Conservation (phyloP, 2,797 vertebrate genomes). For the Tapera naevia region DNA sequence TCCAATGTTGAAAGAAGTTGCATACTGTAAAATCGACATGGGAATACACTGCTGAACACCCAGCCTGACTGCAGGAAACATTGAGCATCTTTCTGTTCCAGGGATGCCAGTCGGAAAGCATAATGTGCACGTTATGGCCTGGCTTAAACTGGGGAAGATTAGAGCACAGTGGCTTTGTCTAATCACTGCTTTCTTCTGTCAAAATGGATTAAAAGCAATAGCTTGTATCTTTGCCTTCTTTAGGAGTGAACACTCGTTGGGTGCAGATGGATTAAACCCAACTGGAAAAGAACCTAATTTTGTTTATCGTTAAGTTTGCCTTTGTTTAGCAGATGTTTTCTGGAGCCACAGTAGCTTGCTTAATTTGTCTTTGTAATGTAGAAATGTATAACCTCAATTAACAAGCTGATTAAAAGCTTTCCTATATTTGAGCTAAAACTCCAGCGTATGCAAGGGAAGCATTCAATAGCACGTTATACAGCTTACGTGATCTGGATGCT, state of each 20-base stretch:
- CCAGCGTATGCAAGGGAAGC: background rate
- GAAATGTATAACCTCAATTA: conserved; percentile 48
- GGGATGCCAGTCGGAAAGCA: background rate
- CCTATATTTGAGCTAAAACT: conserved; percentile 3
- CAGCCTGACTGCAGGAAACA: background rate
- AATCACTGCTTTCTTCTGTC: conserved; percentile 21
- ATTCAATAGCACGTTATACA: rapidly evolving
- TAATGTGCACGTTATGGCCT: background rate
- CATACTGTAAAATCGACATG: background rate
- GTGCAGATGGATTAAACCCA: conserved; percentile 63
- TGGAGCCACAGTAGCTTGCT: conserved; percentile 15
- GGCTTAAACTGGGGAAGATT: conserved; percentile 22
- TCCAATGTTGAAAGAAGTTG: background rate
- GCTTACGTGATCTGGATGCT: background rate
- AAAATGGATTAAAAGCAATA: conserved; percentile 45
- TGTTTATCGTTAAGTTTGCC: conserved; percentile 50
- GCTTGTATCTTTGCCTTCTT: background rate
- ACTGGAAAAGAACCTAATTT: conserved; percentile 49
- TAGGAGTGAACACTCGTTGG: conserved; percentile 44
- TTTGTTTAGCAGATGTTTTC: conserved; percentile 46
- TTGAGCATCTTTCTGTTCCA: background rate
- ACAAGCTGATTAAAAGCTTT: conserved; percentile 46
- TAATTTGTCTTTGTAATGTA: conserved; percentile 39
- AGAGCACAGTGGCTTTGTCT: conserved; percentile 27
- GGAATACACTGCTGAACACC: background rate